A percentile compares a stretch with the other conserved stretches of the same genome.
These are phyloP conservation scores for Arothron firmamentum DNA, from an alignment of 2,113 vertebrate genomes.

Conservation along the genomic window DNA sequence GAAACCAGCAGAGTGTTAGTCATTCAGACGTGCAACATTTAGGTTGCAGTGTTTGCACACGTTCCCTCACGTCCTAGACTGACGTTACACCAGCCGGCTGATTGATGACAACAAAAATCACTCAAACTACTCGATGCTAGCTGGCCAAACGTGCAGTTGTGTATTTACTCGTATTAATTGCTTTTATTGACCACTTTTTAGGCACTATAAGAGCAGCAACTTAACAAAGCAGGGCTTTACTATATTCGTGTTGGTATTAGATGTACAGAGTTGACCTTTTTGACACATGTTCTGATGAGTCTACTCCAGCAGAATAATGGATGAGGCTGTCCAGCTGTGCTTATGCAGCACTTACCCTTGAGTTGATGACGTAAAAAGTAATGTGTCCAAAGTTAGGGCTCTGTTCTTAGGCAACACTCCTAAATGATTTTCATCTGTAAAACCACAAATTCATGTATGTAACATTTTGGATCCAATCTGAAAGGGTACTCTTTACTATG, in stretches of 20 bases:
- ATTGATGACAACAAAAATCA: slow-evolving; percentile 42
- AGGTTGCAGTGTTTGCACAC: slow-evolving; percentile 29
- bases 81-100: slow-evolving; percentile 21
- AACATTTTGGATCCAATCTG: not conserved
- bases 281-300: slow-evolving; percentile 18
- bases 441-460: not conserved
- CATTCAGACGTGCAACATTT: slow-evolving; percentile 9
- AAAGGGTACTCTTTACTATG: not conserved
- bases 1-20: slow-evolving; percentile 12
- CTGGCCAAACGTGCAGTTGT: slow-evolving; percentile 13
- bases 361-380: too few relatives aligned
- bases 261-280: slow-evolving; percentile 21
- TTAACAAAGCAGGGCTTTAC: slow-evolving; percentile 35
- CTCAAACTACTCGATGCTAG: slow-evolving; percentile 23
- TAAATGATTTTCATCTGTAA: not conserved
- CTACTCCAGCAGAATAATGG: slow-evolving; percentile 23
- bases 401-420: slow-evolving; percentile 21
- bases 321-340: slow-evolving; percentile 30
- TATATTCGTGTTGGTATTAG: slow-evolving; percentile 9
- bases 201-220: slow-evolving; percentile 29
- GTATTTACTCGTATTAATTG: slow-evolving; percentile 47
- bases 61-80: slow-evolving; percentile 56
- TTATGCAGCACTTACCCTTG: slow-evolving; percentile 31
- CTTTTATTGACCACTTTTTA: slow-evolving; percentile 51
- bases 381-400: slow-evolving; percentile 47